These are phyloP conservation scores for Heliconius melpomene DNA, from an alignment of 1,140 invertebrate genomes.

Conservation along the genomic window DNA sequence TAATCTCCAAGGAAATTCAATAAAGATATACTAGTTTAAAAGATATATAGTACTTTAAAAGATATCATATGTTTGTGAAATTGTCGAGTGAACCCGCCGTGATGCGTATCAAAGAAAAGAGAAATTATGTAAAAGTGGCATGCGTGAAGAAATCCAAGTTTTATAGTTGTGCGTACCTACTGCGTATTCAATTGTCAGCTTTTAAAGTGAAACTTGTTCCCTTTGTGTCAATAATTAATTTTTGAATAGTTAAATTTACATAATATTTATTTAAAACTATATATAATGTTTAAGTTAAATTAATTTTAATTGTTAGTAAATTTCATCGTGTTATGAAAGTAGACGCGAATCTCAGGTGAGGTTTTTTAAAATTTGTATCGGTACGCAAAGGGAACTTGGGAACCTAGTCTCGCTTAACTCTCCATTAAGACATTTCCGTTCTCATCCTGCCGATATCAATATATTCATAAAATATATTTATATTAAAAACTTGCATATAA, in stretches of 20 bases:
- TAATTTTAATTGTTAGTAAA: no score
- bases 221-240: not conserved
- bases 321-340: no score
- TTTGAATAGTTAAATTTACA: not conserved
- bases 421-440: no score
- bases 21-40: not conserved
- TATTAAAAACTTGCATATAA: not conserved
- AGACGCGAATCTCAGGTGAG: no score
- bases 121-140: not conserved
- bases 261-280: no score
- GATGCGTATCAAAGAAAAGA: slow-evolving; percentile 12
- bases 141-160: slow-evolving; percentile 10
- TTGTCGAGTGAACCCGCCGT: not conserved
- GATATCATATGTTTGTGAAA: slow-evolving; percentile 10
- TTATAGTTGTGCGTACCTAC: not conserved
- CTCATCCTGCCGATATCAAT: no score
- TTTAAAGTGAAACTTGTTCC: not conserved
- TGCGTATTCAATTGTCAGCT: slow-evolving; percentile 4
- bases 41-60: not conserved
- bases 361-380: no score
- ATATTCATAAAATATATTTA: no score
- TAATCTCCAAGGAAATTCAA: not conserved
- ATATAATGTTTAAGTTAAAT: not conserved
- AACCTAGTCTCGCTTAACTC: no score
- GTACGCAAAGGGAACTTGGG: no score